Evolutionary conservation across 2,888 invertebrate genomes (phyloP), one percentile per base, ranked within the genome.

Genomic region (Apomyelois bistriatella): DNA sequence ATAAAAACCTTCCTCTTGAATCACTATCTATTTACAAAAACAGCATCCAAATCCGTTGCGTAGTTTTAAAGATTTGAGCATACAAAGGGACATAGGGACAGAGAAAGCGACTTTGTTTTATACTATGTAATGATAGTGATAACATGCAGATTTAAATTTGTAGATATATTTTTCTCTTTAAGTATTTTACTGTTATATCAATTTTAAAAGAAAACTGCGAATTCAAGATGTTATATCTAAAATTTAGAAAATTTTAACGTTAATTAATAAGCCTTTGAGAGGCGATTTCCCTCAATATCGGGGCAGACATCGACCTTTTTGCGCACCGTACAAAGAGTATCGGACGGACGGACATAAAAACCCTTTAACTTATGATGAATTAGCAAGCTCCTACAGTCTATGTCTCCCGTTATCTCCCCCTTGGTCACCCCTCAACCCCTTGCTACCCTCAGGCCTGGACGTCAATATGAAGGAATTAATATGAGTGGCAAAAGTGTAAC

Each of bases 311-410:
- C 82, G 78, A 78, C 72, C 72, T 83, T 87, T 88, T 87, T 86
- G 81, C 79, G 60, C 58, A 72, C 78, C 70, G 74, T 84, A 86
- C 85, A 84, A 82, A 75, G 80, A 74, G 78, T 72, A 70, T 70
- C 71, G 74, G 76, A 75, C 65, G 82, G 81, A 84, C 85, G 85
- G 81, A 84, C 85, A 84, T 89, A 90, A 89, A 88, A 89, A 89
- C 88, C 90, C 90, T 90, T 90, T 89, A 90, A 90, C 89, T 90
- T 90, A 90, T 90, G 90, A 90, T 90, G 90, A 89, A 90, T 90
- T 90, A 90, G 90, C 90, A 87, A 89, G 89, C 87, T 89, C 85
- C 85, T 88, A 82, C 85, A 87, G 80, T 87, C 86, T 86, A 87
- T 88, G 85, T 89, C 87, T 87, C 87, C 84, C 85, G 86, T 82